These are phyloP conservation scores for Euphonia xanthogaster DNA, from an alignment of 2,797 vertebrate species.

Conservation along the genomic window DNA sequence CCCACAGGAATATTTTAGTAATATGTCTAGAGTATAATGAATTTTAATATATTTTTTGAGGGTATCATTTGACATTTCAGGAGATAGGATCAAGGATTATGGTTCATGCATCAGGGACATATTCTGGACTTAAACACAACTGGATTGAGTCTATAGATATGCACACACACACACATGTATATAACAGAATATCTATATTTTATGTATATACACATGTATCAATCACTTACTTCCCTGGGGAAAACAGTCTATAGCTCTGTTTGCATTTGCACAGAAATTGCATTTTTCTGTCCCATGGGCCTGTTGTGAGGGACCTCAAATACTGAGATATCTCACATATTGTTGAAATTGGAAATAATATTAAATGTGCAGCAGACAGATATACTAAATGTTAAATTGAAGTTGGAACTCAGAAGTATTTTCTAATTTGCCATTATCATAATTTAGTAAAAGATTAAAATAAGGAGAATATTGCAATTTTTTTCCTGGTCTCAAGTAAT, in stretches of 20 bases:
- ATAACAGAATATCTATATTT: neutral
- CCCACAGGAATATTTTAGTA: neutral
- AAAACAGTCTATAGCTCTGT: neutral
- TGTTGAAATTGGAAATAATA: neutral
- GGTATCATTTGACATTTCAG: neutral
- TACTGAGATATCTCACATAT: neutral
- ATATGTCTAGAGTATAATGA: neutral
- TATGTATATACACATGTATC: neutral
- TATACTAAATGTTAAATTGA: conserved; percentile 6
- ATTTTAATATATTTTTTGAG: neutral
- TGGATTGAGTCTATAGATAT: neutral
- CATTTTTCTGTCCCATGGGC: neutral
- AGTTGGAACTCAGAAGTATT: neutral
- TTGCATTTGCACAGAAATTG: conserved; percentile 20
- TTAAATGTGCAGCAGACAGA: neutral
- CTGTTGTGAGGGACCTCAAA: neutral
- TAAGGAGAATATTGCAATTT: neutral
- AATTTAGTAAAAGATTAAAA: neutral
- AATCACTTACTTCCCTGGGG: neutral
- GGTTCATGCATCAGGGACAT: neutral
- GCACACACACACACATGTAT: neutral
- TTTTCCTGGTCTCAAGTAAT: neutral
- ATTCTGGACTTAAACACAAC: neutral
- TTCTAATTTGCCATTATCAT: neutral
- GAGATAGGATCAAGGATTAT: neutral